A percentile compares a stretch with the other conserved stretches of the same genome.
phyloP scores from a whole-genome alignment of 2,888 invertebrate species.

The Acanthacorydalis orientalis region DNA sequence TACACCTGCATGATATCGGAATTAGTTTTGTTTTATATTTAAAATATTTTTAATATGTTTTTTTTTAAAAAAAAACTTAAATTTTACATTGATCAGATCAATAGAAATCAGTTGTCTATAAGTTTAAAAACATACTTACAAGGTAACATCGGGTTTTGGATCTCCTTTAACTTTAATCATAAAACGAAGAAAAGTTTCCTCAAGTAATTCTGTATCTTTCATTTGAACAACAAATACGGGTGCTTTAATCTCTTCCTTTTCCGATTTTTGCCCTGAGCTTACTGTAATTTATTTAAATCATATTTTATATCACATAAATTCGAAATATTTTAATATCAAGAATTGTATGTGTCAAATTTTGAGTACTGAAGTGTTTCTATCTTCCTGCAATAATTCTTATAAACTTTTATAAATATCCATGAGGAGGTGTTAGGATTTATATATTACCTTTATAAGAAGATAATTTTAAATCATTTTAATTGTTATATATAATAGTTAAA shows the following conservation, averaged over 20 bases:
- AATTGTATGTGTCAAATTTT: too few species aligned
- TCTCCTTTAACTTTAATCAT: constrained; percentile 78
- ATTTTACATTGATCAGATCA: background rate
- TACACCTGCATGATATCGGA: too few species aligned
- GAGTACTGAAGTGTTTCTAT: too few species aligned
- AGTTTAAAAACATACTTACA: constrained; percentile 42
- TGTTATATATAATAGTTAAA: too few species aligned
- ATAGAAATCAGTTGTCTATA: background rate
- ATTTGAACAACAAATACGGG: constrained; percentile 74
- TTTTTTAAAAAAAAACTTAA: background rate
- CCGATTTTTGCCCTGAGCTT: constrained; percentile 51
- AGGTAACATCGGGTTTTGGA: constrained; percentile 76
- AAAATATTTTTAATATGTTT: background rate
- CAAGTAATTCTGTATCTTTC: constrained; percentile 73
- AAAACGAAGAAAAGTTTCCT: constrained; percentile 73
- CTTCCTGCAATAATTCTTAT: too few species aligned
- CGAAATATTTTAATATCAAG: too few species aligned
- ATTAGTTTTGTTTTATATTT: too few species aligned
- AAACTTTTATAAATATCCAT: too few species aligned
- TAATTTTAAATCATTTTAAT: too few species aligned
- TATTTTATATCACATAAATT: background rate
- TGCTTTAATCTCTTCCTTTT: constrained; percentile 50
- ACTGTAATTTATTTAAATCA: constrained; percentile 32
- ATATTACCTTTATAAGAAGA: too few species aligned
- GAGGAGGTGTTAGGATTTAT: too few species aligned